phyloP scores from a whole-genome alignment of 2,113 vertebrate species.

The Festucalex cinctus region DNA sequence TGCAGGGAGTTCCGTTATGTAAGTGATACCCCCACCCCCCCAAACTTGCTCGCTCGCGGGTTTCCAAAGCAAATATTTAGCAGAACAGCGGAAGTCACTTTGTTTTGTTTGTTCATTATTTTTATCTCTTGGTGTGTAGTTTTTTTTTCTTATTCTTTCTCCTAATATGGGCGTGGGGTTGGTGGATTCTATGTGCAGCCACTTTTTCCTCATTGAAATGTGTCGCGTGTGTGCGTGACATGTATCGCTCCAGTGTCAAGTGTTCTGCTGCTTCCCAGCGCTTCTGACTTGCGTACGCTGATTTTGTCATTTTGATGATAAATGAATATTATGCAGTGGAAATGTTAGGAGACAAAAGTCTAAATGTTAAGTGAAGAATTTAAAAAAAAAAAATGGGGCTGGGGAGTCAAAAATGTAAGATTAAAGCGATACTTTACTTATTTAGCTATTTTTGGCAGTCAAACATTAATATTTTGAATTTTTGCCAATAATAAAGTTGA shows the following conservation, averaged over 20 bases:
- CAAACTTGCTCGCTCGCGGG: slow-evolving; percentile 29
- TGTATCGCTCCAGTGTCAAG: slow-evolving; percentile 59
- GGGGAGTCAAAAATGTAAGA: too few species aligned
- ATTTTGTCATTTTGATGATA: neutral
- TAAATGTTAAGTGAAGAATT: too few species aligned
- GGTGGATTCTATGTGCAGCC: neutral
- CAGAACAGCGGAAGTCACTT: slow-evolving; percentile 22
- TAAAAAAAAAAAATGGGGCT: too few species aligned
- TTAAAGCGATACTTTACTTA: too few species aligned
- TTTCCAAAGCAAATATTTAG: slow-evolving; percentile 52
- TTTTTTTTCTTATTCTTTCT: neutral
- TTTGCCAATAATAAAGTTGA: too few species aligned
- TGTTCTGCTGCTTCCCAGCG: slow-evolving; percentile 37
- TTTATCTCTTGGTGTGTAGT: slow-evolving; percentile 11
- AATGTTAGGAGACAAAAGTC: too few species aligned
- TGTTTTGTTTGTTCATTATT: slow-evolving; percentile 4
- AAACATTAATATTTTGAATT: too few species aligned
- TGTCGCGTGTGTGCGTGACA: slow-evolving; percentile 44
- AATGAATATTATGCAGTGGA: neutral
- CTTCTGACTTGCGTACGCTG: slow-evolving; percentile 5
- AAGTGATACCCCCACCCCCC: slow-evolving; percentile 24
- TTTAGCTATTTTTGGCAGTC: too few species aligned
- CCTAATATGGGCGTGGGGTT: neutral
- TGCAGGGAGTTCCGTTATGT: slow-evolving; percentile 42
- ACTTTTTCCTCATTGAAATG: slow-evolving; percentile 12